These are phyloP conservation scores for Siderastrea radians DNA, from an alignment of 92 coral and sea anemone genomes.

Conservation along the genomic window DNA sequence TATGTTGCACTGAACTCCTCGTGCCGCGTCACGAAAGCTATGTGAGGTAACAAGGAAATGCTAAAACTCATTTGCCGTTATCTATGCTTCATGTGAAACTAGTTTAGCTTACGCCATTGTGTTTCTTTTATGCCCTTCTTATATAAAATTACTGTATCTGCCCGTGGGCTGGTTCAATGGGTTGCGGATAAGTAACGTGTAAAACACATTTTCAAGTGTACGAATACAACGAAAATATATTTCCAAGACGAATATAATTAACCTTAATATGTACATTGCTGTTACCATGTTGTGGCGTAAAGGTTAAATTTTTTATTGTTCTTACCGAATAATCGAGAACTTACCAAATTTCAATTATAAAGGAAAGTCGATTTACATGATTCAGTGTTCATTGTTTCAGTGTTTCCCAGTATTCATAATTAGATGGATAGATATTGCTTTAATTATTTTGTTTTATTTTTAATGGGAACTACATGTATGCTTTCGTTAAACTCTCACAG, in stretches of 20 bases:
- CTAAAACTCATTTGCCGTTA: background rate
- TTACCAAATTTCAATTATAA: background rate
- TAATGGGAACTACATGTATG: background rate
- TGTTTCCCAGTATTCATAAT: background rate
- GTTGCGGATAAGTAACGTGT: background rate
- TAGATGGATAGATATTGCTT: background rate
- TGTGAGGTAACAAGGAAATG: too few relatives aligned
- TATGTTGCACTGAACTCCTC: background rate
- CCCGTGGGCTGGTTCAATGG: background rate
- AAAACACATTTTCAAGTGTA: background rate
- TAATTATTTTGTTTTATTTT: background rate
- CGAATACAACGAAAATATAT: background rate
- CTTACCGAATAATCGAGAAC: too few relatives aligned
- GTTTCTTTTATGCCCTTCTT: background rate
- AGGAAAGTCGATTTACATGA: too few relatives aligned
- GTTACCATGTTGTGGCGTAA: background rate
- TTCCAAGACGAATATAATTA: background rate
- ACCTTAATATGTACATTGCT: background rate
- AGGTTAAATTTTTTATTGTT: background rate
- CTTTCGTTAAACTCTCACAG: background rate
- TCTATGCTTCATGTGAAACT: background rate
- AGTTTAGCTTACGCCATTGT: background rate
- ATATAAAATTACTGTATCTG: background rate
- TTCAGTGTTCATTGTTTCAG: background rate
- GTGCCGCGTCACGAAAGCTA: slow-evolving; percentile 8